Conservation (phyloP, 1,140 invertebrate species). For the Caenorhabditis briggsae region DNA sequence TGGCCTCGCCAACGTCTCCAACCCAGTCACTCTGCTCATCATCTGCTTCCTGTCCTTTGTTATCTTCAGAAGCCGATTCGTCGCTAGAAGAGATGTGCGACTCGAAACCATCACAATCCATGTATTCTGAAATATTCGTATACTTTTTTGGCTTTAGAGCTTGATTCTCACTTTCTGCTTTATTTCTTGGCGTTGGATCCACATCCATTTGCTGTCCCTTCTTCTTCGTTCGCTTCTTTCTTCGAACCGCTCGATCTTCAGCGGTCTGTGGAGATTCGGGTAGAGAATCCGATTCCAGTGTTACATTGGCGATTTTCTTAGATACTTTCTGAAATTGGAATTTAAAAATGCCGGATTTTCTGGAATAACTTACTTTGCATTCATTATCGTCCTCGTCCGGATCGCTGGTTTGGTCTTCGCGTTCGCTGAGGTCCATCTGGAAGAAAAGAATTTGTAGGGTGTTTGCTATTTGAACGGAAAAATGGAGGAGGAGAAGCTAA, state of each 20-base stretch:
- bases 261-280: conserved; percentile 8
- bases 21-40: conserved; percentile 63
- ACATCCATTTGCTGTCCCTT: conserved; percentile 52
- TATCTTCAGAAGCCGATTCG: conserved; percentile 56
- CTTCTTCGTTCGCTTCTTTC: conserved; percentile 44
- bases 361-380: conserved; percentile 14
- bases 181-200: conserved; percentile 8
- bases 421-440: conserved; percentile 44
- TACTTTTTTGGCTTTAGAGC: neutral
- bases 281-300: conserved; percentile 54
- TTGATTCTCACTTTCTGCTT: conserved; percentile 9
- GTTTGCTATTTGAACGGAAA: neutral
- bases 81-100: conserved; percentile 59
- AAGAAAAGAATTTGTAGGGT: neutral
- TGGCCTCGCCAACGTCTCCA: neutral
- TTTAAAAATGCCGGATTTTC: no score
- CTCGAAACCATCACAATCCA: conserved; percentile 56
- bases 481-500: neutral
- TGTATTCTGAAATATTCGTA: conserved; percentile 6
- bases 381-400: conserved; percentile 25
- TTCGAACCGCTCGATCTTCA: neutral
- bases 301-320: conserved; percentile 16
- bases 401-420: conserved; percentile 40
- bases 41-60: conserved; percentile 53
- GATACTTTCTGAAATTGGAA: conserved; percentile 33